Evolutionary conservation across 2,113 vertebrate genomes (phyloP).

Genomic region (Hystrix cristata): DNA sequence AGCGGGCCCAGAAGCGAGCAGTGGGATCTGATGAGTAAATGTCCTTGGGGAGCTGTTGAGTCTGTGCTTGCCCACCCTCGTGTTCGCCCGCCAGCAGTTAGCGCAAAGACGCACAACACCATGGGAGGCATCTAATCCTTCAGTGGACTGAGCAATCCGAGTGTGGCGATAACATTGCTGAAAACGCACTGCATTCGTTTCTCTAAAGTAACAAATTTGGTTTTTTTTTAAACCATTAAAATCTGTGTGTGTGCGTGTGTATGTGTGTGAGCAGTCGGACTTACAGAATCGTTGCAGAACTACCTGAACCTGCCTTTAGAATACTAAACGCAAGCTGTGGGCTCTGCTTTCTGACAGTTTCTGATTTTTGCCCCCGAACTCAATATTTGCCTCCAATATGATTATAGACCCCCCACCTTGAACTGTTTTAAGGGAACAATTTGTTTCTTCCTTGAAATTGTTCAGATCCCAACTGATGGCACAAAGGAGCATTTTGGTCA

Average conservation of each 20-base stretch:
- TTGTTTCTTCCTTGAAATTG: slow-evolving; percentile 29
- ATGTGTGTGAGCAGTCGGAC: slow-evolving; percentile 85
- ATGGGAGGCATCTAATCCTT: slow-evolving; percentile 85
- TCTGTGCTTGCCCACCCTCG: slow-evolving; percentile 88
- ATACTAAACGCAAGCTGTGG: slow-evolving; percentile 74
- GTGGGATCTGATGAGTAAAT: slow-evolving; percentile 99
- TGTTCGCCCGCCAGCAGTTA: slow-evolving; percentile 85
- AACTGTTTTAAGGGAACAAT: neutral
- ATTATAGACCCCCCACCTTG: slow-evolving; percentile 50
- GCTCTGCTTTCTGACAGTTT: slow-evolving; percentile 60
- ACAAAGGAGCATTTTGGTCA: neutral
- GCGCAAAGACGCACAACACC: slow-evolving; percentile 87
- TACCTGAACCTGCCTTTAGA: slow-evolving; percentile 89
- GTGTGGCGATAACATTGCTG: slow-evolving; percentile 86
- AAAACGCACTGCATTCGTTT: slow-evolving; percentile 87
- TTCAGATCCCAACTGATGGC: neutral
- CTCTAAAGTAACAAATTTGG: slow-evolving; percentile 84
- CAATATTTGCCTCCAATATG: slow-evolving; percentile 71
- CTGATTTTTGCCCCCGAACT: slow-evolving; percentile 25
- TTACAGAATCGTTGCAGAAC: slow-evolving; percentile 83
- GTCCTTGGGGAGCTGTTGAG: slow-evolving; percentile 85
- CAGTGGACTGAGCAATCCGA: slow-evolving; percentile 87
- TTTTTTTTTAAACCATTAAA: slow-evolving; percentile 85
- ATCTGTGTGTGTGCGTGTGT: slow-evolving; percentile 84
- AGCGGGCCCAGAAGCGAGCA: slow-evolving; percentile 97